Evolutionary conservation across 1,140 invertebrate species (phyloP).

Genomic region (Pollicipes pollicipes): DNA sequence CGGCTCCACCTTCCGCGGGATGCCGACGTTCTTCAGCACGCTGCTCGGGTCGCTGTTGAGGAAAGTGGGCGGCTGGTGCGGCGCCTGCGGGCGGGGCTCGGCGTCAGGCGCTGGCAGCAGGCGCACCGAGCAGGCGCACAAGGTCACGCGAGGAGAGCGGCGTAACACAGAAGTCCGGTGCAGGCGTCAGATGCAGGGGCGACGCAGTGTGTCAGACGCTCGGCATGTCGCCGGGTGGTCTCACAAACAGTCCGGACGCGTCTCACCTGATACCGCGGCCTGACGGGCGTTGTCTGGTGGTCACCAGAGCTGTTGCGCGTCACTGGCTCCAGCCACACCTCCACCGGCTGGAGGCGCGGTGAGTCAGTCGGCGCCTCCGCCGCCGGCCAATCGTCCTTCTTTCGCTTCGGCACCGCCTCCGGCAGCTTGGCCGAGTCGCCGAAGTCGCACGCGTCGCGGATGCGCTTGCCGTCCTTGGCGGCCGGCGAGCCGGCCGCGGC

Average conservation of each 20-base stretch:
- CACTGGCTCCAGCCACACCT: neutral
- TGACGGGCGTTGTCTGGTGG: neutral
- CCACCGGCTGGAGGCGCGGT: neutral
- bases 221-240: no score
- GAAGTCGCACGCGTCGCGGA: neutral
- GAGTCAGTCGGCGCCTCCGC: neutral
- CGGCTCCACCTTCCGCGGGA: neutral
- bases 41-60: neutral
- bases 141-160: no score
- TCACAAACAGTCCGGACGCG: no score
- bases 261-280: no score
- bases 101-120: no score
- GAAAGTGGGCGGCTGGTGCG: neutral
- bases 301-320: neutral
- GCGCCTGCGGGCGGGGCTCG: no score
- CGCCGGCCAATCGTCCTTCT: neutral
- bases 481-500: no score
- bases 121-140: no score
- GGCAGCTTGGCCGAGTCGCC: neutral
- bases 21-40: neutral
- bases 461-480: neutral
- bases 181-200: no score
- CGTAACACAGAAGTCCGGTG: no score
- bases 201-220: no score
- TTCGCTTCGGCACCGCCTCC: neutral